These are phyloP conservation scores for Aldabrachelys gigantea DNA, from an alignment of 2,113 vertebrate species.

Conservation along the genomic window DNA sequence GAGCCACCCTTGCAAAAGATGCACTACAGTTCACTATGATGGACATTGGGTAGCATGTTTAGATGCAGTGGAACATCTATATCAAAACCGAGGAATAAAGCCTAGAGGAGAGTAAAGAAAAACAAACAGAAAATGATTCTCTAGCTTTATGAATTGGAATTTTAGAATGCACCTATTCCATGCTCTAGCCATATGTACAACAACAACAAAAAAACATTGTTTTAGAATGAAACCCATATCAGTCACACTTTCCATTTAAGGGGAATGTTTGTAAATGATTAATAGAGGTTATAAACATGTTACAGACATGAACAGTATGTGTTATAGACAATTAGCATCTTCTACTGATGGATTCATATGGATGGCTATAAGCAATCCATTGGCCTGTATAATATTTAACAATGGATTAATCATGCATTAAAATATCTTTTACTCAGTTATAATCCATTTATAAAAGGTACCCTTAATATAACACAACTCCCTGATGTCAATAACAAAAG, in stretches of 20 bases:
- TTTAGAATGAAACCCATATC: not conserved
- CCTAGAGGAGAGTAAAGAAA: not conserved
- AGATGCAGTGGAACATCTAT: not conserved
- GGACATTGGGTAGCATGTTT: not conserved
- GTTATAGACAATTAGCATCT: not conserved
- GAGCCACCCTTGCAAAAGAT: not conserved
- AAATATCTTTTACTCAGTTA: not conserved
- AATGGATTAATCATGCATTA: not conserved
- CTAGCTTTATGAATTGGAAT: not conserved
- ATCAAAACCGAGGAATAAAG: not conserved
- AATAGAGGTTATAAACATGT: conserved; percentile 36
- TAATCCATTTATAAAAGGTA: not conserved
- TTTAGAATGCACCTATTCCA: not conserved
- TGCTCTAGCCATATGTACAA: not conserved
- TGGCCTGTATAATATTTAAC: conserved; percentile 3
- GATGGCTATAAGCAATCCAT: conserved; percentile 39
- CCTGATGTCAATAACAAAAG: not conserved
- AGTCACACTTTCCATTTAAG: not conserved
- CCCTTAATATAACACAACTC: not conserved
- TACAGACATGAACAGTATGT: conserved; percentile 19
- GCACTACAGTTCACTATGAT: not conserved
- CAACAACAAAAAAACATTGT: not conserved
- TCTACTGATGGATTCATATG: not conserved
- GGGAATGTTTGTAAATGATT: conserved; percentile 37
- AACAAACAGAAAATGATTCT: not conserved